Conservation (phyloP, 2,113 vertebrate genomes). For the Deroptyus accipitrinus region DNA sequence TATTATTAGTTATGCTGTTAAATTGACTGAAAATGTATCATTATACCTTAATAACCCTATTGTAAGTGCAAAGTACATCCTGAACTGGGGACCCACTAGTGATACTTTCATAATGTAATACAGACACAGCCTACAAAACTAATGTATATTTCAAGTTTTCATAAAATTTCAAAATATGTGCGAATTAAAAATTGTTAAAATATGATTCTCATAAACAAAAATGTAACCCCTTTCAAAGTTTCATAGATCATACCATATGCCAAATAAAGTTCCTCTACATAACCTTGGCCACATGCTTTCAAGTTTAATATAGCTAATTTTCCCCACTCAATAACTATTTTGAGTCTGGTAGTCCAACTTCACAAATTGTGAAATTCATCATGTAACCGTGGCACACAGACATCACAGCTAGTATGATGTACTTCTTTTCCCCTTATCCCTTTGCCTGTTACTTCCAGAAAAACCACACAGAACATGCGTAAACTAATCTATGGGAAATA, state of each 20-base stretch:
- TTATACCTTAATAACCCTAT: neutral
- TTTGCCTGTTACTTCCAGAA: neutral
- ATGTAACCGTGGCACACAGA: neutral
- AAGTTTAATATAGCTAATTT: neutral
- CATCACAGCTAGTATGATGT: neutral
- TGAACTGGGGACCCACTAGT: neutral
- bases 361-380: neutral
- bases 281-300: neutral
- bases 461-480: fast-evolving
- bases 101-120: neutral
- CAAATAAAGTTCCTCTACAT: neutral
- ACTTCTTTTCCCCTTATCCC: neutral
- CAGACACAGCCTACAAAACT: neutral
- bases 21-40: slow-evolving; percentile 7
- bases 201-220: neutral
- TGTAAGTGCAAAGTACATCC: neutral
- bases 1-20: neutral
- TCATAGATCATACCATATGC: neutral
- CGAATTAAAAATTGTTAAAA: neutral
- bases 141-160: neutral
- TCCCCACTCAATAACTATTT: neutral
- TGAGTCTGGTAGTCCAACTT: neutral
- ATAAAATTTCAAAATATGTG: neutral
- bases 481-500: neutral
- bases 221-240: neutral